A percentile compares a stretch with the other conserved stretches of the same genome.
phyloP scores from a whole-genome alignment of 2,797 vertebrate species.

The Chromobotia macracanthus region DNA sequence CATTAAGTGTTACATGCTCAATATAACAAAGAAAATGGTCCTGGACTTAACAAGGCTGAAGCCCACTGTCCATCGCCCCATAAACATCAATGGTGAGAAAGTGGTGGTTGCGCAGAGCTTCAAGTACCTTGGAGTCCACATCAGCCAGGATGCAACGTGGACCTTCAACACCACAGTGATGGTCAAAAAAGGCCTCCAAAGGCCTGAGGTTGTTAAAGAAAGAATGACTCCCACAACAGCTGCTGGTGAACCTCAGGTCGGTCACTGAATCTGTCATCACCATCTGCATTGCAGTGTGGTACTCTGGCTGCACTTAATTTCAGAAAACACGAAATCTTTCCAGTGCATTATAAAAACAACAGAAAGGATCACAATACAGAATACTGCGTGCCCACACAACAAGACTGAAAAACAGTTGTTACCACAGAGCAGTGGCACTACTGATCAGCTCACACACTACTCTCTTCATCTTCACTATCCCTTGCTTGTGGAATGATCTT shows the following conservation, averaged over 20 bases:
- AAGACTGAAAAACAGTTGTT: slow-evolving; percentile 6
- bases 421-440: background rate
- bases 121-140: background rate
- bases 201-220: slow-evolving; percentile 15
- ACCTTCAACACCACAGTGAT: background rate
- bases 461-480: too few species aligned
- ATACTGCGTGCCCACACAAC: background rate
- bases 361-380: background rate
- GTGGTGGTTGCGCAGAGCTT: background rate
- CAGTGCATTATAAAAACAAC: too few species aligned
- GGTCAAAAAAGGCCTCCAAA: slow-evolving; percentile 3
- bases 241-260: slow-evolving; percentile 9
- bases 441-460: too few species aligned
- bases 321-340: too few species aligned
- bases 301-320: too few species aligned
- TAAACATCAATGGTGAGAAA: background rate
- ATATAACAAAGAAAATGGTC: slow-evolving; percentile 6
- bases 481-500: too few species aligned
- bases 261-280: background rate
- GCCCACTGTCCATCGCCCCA: background rate
- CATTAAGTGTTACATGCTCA: too few species aligned
- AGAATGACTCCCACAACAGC: background rate
- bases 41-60: slow-evolving; percentile 5
- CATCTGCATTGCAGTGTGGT: too few species aligned
- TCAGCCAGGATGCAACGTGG: background rate